phyloP scores from a whole-genome alignment of 1,140 invertebrate genomes.

The Acromyrmex heyeri region DNA sequence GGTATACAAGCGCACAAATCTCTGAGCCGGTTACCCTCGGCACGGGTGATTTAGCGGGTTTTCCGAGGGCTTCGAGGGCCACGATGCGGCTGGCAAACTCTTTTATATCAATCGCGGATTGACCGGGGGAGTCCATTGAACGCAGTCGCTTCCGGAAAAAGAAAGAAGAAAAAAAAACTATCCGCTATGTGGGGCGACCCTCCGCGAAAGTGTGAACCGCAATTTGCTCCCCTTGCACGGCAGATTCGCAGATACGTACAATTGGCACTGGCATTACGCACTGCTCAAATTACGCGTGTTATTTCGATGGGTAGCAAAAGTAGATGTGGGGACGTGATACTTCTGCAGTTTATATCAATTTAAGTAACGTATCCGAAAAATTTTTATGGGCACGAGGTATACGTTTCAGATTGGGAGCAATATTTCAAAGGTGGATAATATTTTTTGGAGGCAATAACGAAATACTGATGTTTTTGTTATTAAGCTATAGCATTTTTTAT shows the following conservation, averaged over 20 bases:
- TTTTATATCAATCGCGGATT: slow-evolving; percentile 82
- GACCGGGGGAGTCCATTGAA: slow-evolving; percentile 71
- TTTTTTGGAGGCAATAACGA: background rate
- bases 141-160: slow-evolving; percentile 55
- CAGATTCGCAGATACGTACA: slow-evolving; percentile 10
- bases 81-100: slow-evolving; percentile 74
- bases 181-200: slow-evolving; percentile 14
- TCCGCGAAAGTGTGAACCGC: slow-evolving; percentile 63
- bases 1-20: slow-evolving; percentile 84
- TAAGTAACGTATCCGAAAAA: background rate
- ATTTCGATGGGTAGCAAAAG: slow-evolving; percentile 32
- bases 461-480: background rate
- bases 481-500: background rate
- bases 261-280: slow-evolving; percentile 26
- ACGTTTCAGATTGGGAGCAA: background rate
- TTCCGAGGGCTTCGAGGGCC: slow-evolving; percentile 76
- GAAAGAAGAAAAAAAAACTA: slow-evolving; percentile 37
- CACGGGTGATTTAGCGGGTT: slow-evolving; percentile 83
- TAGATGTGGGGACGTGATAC: background rate
- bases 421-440: background rate
- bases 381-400: background rate
- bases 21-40: slow-evolving; percentile 78
- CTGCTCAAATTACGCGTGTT: slow-evolving; percentile 54
- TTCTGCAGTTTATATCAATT: slow-evolving; percentile 30
- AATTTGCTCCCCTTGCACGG: slow-evolving; percentile 59